These are phyloP conservation scores for Drosophila willistoni DNA, from an alignment of 1,140 invertebrate genomes.

Conservation along the genomic window DNA sequence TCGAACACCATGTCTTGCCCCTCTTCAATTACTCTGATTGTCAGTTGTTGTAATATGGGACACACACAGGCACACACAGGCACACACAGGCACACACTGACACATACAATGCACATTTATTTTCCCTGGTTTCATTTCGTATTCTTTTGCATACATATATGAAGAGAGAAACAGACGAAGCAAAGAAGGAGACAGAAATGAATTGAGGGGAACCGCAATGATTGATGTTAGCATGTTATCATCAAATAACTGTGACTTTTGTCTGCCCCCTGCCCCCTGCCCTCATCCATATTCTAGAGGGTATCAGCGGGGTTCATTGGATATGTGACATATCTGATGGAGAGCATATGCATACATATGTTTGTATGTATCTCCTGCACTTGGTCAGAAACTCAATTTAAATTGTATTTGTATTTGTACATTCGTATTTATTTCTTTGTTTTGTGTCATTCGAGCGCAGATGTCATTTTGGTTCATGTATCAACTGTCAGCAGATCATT, in stretches of 20 bases:
- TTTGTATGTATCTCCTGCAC: background rate
- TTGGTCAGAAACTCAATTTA: conserved; percentile 78
- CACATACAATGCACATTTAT: conserved; percentile 67
- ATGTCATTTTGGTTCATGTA: conserved; percentile 42
- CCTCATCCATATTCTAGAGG: background rate
- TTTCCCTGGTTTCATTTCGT: conserved; percentile 59
- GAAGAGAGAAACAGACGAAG: background rate
- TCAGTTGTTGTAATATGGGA: conserved; percentile 38
- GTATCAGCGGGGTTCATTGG: background rate
- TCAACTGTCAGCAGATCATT: conserved; percentile 55
- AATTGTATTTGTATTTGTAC: conserved; percentile 56
- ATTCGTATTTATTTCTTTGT: conserved; percentile 46
- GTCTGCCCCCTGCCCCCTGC: conserved; percentile 22
- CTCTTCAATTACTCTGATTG: conserved; percentile 60
- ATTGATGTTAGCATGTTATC: conserved; percentile 77
- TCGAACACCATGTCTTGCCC: background rate
- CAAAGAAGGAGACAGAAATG: background rate
- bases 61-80: conserved; percentile 35
- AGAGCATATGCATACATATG: conserved; percentile 8
- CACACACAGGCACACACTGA: conserved; percentile 35
- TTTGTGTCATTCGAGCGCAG: conserved; percentile 50
- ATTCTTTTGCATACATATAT: conserved; percentile 58
- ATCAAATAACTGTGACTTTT: conserved; percentile 68
- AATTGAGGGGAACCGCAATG: conserved; percentile 61
- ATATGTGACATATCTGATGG: conserved; percentile 22